These are phyloP conservation scores for Drosophila imparisetae DNA, from an alignment of 2,888 invertebrate genomes.

Conservation along the genomic window DNA sequence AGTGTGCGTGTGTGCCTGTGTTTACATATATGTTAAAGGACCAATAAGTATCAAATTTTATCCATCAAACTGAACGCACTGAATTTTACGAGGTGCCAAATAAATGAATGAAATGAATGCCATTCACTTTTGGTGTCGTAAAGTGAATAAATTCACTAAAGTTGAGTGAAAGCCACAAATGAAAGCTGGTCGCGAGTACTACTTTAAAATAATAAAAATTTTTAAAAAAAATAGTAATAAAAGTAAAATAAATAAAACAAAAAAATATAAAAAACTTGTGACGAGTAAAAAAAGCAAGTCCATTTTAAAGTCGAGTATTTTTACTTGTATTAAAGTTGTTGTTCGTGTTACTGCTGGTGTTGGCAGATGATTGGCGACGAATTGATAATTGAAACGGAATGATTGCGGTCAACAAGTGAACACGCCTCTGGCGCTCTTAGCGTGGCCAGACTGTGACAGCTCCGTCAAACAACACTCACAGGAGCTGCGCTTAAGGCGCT, in stretches of 20 bases:
- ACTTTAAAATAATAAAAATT: not conserved
- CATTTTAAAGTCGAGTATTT: not conserved
- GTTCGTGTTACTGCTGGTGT: conserved; percentile 10
- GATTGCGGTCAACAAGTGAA: conserved; percentile 72
- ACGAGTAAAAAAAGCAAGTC: not conserved
- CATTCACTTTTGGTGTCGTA: conserved; percentile 8
- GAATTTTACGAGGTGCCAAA: conserved; percentile 30
- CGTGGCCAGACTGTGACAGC: conserved; percentile 20
- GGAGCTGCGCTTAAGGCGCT: not conserved
- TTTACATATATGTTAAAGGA: not conserved
- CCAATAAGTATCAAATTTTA: conserved; percentile 25
- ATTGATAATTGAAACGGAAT: conserved; percentile 43
- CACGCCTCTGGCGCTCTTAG: conserved; percentile 10
- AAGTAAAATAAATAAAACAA: not conserved
- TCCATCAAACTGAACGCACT: conserved; percentile 19
- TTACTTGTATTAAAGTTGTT: not conserved
- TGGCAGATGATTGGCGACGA: conserved; percentile 46
- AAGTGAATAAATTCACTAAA: conserved; percentile 29
- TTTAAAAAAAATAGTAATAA: not conserved
- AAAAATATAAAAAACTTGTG: not conserved
- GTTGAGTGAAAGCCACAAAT: not conserved
- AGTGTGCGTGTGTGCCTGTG: not conserved
- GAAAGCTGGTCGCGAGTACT: not conserved
- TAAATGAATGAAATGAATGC: conserved; percentile 21
- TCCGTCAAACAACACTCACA: not conserved